Conservation (phyloP, 1,140 invertebrate species). For the Microplitis demolitor region DNA sequence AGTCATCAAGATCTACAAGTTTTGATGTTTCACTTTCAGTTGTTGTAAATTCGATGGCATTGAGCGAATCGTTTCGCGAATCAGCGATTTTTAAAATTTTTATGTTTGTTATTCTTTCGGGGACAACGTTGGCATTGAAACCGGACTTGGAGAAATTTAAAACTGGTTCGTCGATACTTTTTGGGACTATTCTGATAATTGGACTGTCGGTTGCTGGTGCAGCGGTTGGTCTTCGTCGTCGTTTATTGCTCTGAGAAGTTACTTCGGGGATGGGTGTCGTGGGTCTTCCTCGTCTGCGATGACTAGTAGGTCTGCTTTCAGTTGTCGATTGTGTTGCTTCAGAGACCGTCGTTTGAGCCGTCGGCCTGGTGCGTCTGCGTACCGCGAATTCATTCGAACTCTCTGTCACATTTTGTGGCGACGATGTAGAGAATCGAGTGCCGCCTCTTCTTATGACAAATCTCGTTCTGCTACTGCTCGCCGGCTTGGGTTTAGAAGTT, state of each 20-base stretch:
- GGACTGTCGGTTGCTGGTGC: constrained; percentile 37
- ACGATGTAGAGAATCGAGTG: constrained; percentile 44
- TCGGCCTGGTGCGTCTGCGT: background rate
- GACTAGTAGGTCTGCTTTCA: background rate
- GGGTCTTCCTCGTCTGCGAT: constrained; percentile 24
- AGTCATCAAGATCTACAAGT: background rate
- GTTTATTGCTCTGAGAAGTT: constrained; percentile 19
- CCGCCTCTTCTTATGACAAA: constrained; percentile 40
- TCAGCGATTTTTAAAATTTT: constrained; percentile 35
- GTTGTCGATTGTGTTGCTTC: background rate
- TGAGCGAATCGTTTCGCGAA: background rate
- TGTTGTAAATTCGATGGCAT: background rate
- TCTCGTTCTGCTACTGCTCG: constrained; percentile 36
- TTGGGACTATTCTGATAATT: constrained; percentile 36
- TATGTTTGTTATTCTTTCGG: constrained; percentile 38
- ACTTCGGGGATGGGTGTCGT: constrained; percentile 19
- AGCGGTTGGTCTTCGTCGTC: constrained; percentile 36
- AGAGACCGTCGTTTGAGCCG: background rate
- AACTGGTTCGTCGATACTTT: constrained; percentile 22
- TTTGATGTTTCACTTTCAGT: background rate
- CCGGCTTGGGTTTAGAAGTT: background rate
- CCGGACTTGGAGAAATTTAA: constrained; percentile 28
- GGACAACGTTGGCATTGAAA: constrained; percentile 24
- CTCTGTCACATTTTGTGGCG: background rate
- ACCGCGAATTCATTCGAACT: background rate